Base-by-base conservation (phyloP, 2,888 invertebrate species). In the Hemithea aestivaria region DNA sequence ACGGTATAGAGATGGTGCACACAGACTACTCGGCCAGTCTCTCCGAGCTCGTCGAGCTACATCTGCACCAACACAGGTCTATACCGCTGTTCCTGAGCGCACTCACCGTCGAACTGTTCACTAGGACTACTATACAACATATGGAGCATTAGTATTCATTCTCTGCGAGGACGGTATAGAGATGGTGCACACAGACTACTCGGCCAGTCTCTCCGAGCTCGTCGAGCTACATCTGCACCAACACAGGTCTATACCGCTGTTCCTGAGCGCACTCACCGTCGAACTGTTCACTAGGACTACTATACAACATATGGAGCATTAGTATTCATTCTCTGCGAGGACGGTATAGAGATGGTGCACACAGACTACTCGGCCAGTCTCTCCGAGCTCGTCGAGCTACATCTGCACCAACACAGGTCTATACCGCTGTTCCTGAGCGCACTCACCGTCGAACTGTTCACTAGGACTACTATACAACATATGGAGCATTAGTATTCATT, bases 11-110 rank as follows among this genome's bases (percentile, higher is more conserved):
- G 69, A 90, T 97, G 82, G 84, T 97, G 22, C 95, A 95, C 66
- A 96, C 95, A 0, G 91, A 93, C 1, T 97, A 94, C 69, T 95
- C 96, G 0, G 81, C 89, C 1, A 91, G 91, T 0, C 73, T 97
- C 0, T 89, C 89, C 6, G 91, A 92, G 6, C 77, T 95, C 52
- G 93, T 97, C 27, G 93, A 94, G 48, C 75, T 92, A 20, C 94
- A 96, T 67, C 82, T 97, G 11, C 90, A 91, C 36, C 91, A 91
- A 12, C 94, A 95, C 55, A 91, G 93, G 58, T 96, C 96, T 27
- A 93, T 96, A 44, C 97, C 97, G 0, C 91, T 94, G 59, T 97
- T 97, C 79, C 89, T 97, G 1, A 93, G 94, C 58, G 91, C 94
- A 0, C 88, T 97, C 3, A 97, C 97, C 0, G 85, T 94, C 63